Percentiles rank a stretch among this genome's conserved stretches.
phyloP scores from a whole-genome alignment of 2,888 invertebrate genomes.

The Meta bourneti region DNA sequence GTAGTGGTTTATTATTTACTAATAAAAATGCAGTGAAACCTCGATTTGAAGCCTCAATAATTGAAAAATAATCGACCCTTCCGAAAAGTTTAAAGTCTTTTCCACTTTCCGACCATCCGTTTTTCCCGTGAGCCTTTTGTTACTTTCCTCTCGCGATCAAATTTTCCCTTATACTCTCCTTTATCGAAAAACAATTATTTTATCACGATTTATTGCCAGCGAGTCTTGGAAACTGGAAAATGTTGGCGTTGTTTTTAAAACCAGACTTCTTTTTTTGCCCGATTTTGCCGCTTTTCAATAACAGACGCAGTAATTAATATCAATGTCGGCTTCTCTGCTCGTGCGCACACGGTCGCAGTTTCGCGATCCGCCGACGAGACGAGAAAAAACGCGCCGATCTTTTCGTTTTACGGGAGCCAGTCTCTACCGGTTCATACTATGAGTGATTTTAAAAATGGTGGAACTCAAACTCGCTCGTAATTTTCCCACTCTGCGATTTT shows the following conservation, averaged over 20 bases:
- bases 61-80: background rate
- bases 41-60: background rate
- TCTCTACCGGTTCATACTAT: too few species aligned
- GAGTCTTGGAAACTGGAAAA: background rate
- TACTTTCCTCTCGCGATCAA: slow-evolving; percentile 8
- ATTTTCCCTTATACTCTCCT: background rate
- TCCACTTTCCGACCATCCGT: too few species aligned
- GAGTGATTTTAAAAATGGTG: too few species aligned
- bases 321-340: too few species aligned
- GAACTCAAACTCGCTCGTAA: too few species aligned
- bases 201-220: slow-evolving; percentile 15
- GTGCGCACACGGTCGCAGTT: too few species aligned
- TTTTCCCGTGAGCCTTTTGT: background rate
- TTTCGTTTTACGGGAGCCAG: too few species aligned
- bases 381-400: too few species aligned
- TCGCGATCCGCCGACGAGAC: too few species aligned
- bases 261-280: background rate
- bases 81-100: background rate
- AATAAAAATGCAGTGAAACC: background rate
- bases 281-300: slow-evolving; percentile 6
- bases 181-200: slow-evolving; percentile 48
- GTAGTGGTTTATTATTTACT: background rate
- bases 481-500: too few species aligned
- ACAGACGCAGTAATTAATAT: slow-evolving; percentile 43
- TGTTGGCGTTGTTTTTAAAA: background rate